Conservation (phyloP, 2,797 vertebrate species). For the Coluber constrictor region DNA sequence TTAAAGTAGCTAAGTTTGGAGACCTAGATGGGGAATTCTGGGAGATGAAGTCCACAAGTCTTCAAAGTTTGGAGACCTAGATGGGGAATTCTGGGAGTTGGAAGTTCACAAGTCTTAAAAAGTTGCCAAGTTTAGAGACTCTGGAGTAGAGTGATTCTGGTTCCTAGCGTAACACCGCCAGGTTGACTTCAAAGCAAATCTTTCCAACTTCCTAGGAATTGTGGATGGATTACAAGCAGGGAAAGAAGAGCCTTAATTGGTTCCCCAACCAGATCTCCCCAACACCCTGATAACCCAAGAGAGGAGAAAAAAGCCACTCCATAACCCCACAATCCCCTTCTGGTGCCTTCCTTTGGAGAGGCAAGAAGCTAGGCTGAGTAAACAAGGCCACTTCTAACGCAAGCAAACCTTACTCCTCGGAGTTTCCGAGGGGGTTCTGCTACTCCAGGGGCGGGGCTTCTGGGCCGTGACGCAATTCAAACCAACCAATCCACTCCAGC, state of each 20-base stretch:
- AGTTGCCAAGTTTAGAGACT: too few relatives aligned
- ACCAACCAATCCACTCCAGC: constrained; percentile 56
- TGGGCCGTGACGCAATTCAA: constrained; percentile 46
- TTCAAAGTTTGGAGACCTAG: too few relatives aligned
- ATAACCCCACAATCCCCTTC: background rate
- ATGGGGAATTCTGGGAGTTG: too few relatives aligned
- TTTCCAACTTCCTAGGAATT: background rate
- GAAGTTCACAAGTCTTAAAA: too few relatives aligned
- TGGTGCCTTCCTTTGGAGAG: background rate
- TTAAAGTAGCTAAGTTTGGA: background rate
- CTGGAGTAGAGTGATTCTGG: background rate
- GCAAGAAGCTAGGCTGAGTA: accelerated
- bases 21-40: too few relatives aligned
- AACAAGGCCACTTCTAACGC: background rate
- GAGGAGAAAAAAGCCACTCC: background rate
- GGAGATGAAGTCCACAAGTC: too few relatives aligned
- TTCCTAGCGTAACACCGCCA: background rate
- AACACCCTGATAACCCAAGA: background rate
- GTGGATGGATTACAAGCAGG: too few relatives aligned
- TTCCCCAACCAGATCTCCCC: background rate
- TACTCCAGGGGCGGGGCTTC: background rate
- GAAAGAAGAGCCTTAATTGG: background rate
- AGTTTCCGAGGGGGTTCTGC: background rate
- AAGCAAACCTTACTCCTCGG: background rate
- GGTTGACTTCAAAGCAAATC: background rate